Evolutionary conservation across 2,113 vertebrate species (phyloP), one percentile per base, ranked within the genome.

Genomic region (Solea senegalensis): DNA sequence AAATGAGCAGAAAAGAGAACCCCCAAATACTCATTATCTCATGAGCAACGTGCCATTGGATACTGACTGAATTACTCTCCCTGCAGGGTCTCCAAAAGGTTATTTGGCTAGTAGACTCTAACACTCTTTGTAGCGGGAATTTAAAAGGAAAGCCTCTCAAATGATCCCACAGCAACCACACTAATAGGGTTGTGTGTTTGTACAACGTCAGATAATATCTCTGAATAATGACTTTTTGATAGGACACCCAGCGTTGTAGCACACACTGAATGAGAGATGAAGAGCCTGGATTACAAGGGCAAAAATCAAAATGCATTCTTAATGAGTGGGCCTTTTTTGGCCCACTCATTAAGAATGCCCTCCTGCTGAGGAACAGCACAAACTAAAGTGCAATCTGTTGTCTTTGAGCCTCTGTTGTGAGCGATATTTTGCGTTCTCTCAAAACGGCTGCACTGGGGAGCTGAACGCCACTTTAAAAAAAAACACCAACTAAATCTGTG

Each of bases 1-100:
- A 80, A 87, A 87, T 81, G 70, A 82, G 65, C 55, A 52, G 58
- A 78, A 44, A 58, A 67, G 55, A 78, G 57, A 82, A 84, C 46
- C 58, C 53, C 57, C 56, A 87, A 89, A 84, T 45, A 65, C 78
- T 88, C 86, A 86, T 84, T 89, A 91, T 84, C 76, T 80, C 75
- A 75, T 65, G 86, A 77, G 39, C 66, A 72, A 76, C 75, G 70
- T 85, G 83, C 78, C 77, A 81, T 61, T 82, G 73, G 72, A 85
- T 85, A 86, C 78, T 76, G 73, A 82, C 74, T 83, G 72, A 69
- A 88, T 88, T 82, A 88, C 76, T 89, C 77, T 82, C 79, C 61
- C 86, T 40, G 61, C 81, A 82, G 75, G 82, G 69, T 77, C 58
- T 80, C 78, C 55, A 56, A 79, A 85, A 86, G 78, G 87, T 89